Evolutionary conservation across 2,888 invertebrate species (phyloP).

Genomic region (Ectemnius continuus): DNA sequence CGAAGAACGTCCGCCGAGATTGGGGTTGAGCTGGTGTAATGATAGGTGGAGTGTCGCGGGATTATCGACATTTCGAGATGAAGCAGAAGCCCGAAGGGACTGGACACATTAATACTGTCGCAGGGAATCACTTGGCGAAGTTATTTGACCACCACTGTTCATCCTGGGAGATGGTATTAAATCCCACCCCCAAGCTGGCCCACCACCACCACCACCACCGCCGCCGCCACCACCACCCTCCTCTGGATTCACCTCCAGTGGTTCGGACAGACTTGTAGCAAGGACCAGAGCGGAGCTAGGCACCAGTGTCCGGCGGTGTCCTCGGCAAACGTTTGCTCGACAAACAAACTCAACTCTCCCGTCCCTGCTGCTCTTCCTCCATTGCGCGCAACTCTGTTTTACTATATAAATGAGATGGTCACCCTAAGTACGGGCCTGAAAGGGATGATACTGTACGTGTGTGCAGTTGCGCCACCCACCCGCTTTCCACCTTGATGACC

Average conservation of each 20-base stretch:
- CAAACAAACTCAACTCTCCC: constrained; percentile 75
- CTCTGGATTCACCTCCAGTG: constrained; percentile 62
- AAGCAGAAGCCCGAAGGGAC: constrained; percentile 59
- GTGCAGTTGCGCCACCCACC: constrained; percentile 52
- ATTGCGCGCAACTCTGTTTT: constrained; percentile 68
- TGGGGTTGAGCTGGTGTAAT: too few relatives aligned
- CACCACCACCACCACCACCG: too few relatives aligned
- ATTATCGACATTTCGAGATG: constrained; percentile 63
- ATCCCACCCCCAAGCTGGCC: constrained; percentile 58
- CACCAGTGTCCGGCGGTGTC: constrained; percentile 77
- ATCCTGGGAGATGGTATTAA: constrained; percentile 75
- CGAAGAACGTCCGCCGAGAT: too few relatives aligned
- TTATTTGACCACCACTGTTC: constrained; percentile 77
- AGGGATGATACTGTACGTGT: constrained; percentile 64
- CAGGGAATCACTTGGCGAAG: constrained; percentile 72
- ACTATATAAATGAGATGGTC: constrained; percentile 73
- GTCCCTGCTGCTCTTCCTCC: constrained; percentile 54
- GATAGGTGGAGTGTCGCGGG: constrained; percentile 30
- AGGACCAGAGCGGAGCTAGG: constrained; percentile 70
- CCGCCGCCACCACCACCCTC: constrained; percentile 34
- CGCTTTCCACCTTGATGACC: constrained; percentile 59
- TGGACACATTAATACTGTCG: constrained; percentile 70
- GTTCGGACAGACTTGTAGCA: constrained; percentile 73
- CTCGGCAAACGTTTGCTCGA: constrained; percentile 78
- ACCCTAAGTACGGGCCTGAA: constrained; percentile 66